Evolutionary conservation across 2,113 vertebrate species (phyloP), one percentile per base, ranked within the genome.

Genomic region (Dasyurus viverrinus): DNA sequence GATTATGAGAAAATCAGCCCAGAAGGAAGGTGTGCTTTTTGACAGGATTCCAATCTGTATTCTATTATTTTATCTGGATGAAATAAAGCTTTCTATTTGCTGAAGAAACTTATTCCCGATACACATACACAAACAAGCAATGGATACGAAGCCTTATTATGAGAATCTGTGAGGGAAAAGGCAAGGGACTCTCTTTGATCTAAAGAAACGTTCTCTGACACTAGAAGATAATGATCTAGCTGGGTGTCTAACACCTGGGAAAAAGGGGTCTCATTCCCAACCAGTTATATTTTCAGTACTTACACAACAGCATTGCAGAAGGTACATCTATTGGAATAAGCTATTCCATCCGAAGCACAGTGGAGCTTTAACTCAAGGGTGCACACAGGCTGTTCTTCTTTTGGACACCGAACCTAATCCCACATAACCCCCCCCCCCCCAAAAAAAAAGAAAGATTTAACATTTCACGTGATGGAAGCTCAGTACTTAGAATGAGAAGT

Each of bases 251-350:
- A n/a, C 3, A 5, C 36, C 36, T 68, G 60, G 60, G 30, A 14
- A n/a, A 68, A 68, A 68, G 4, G 30, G 4, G 12, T 68, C 3
- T 36, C 14, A 68, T 16, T 68, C 30, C 60, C 60, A 68, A 14
- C 0, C 30, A 68, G 14, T 36, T 36, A n/a, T 36, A 68, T 68
- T 42, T n/a, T 84, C n/a, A 84, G 6, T 68, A 98, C 97, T 98
- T 96, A 98, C 97, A 96, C 94, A 0, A 97, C 93, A 5, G 97
- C 97, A 90, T 97, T 98, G 96, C 98, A 98, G 97, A 98, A 97
- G 92, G 93, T 94, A 0, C 97, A 98, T 92, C 97, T 97, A 96
- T 98, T 98, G 96, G 95, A 96, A 36, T 98, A 98, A 8, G 96
- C 97, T 96, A 96, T 98, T 26, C 97, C 97, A 0, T 98, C 97